phyloP scores from a whole-genome alignment of 37 sponge, comb jelly and placozoan genomes.

The Amphimedon queenslandica region DNA sequence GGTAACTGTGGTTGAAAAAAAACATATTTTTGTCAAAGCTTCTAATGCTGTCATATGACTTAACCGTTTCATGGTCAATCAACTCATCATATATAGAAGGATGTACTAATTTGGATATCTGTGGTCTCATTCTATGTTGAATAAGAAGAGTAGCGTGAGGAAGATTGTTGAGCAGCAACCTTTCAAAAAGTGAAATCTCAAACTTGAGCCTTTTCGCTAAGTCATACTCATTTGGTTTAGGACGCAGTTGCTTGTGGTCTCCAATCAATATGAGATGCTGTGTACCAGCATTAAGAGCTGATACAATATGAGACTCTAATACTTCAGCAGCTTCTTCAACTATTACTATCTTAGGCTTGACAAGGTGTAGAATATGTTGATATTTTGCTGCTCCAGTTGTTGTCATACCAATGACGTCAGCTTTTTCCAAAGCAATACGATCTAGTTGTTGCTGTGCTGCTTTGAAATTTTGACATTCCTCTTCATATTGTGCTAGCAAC shows the following conservation, averaged over 20 bases:
- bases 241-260: slow-evolving; percentile 94
- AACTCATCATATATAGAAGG: slow-evolving; percentile 70
- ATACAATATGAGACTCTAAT: slow-evolving; percentile 84
- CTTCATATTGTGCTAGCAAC: slow-evolving; percentile 5
- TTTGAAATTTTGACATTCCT: slow-evolving; percentile 21
- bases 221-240: slow-evolving; percentile 70
- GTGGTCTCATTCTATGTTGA: slow-evolving; percentile 94
- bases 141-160: slow-evolving; percentile 69
- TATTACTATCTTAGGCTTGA: slow-evolving; percentile 84
- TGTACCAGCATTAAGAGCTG: slow-evolving; percentile 62
- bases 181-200: slow-evolving; percentile 87
- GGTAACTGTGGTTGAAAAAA: slow-evolving; percentile 51
- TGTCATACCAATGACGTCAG: slow-evolving; percentile 84
- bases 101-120: slow-evolving; percentile 56
- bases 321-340: slow-evolving; percentile 97
- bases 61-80: slow-evolving; percentile 58
- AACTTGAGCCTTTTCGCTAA: slow-evolving; percentile 74
- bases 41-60: slow-evolving; percentile 30
- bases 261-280: slow-evolving; percentile 95
- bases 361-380: slow-evolving; percentile 54
- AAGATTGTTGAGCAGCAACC: slow-evolving; percentile 60
- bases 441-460: slow-evolving; percentile 11
- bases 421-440: slow-evolving; percentile 10
- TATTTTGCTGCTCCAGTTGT: slow-evolving; percentile 94
- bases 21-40: slow-evolving; percentile 66